Base-by-base conservation (phyloP, 2,888 invertebrate genomes). In the Erebia ligea region DNA sequence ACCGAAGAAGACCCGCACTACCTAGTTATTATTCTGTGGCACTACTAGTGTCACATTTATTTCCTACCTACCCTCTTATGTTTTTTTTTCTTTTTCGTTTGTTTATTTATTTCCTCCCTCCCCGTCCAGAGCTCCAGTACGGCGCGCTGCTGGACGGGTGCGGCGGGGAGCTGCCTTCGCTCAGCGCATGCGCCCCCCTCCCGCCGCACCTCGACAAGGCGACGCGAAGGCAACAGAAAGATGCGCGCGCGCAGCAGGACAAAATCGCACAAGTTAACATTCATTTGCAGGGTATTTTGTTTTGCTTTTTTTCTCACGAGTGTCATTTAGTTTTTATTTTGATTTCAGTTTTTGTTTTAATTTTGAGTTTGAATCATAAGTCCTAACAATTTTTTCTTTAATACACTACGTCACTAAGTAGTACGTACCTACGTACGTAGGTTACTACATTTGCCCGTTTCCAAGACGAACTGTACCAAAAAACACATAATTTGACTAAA, bases 221-320 rank as follows among this genome's bases (percentile, higher is more conserved):
- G 82, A 82, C 89, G 69, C 87, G 91, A 17, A 84, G 88, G 4
- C 88, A 87, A 74, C 94, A 95, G 75, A 95, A 95, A 87, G 91
- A 95, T 81, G 95, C 95, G 81, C 95, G 95, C 77, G 95, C 96
- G 84, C 95, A 95, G 79, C 92, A 96, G 85, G 96, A 97, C 86
- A 96, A 96, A 92, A 90, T 96, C 81, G 95, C 96, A 81, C 96
- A 96, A 94, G 95, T 96, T 93, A 97, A 97, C 94, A 96, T 96
- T 83, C 97, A 97, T 91, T 94, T 96, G 82, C 96, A 97, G 91
- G 97, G 97, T 97, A 96, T 94, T 95, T 83, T 86, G 82, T 80
- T 80, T 77, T 81, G 77, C 79, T 79, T 76, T 78, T 80, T 79
- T 75, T 74, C 70, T 1, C 0, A 6, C 8, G 15, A 15, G 9